Percentiles rank a stretch among this genome's conserved stretches.
phyloP scores from a whole-genome alignment of 2,797 vertebrate genomes.

The Calcarius lapponicus region DNA sequence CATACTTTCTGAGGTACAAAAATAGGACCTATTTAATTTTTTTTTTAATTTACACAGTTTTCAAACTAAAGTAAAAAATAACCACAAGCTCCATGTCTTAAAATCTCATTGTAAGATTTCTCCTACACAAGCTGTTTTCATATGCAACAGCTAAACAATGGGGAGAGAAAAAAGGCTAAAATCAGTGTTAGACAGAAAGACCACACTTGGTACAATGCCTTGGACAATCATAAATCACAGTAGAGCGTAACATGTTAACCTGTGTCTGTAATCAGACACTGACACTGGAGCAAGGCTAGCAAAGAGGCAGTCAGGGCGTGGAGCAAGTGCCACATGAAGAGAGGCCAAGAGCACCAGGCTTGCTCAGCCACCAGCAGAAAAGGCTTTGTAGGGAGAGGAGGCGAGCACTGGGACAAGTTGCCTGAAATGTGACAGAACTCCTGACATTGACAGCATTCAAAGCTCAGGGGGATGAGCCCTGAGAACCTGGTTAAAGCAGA shows the following conservation, averaged over 20 bases:
- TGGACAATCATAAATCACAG: background rate
- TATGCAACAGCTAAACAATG: background rate
- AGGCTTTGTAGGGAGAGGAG: background rate
- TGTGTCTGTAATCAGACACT: background rate
- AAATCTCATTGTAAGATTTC: background rate
- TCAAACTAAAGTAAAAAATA: background rate
- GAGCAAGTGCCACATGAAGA: background rate
- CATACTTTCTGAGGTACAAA: background rate
- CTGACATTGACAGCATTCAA: rapidly evolving
- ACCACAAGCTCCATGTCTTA: background rate
- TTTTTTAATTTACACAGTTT: background rate
- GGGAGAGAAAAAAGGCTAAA: background rate
- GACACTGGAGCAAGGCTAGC: background rate
- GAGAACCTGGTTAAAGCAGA: background rate
- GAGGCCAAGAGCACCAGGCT: background rate
- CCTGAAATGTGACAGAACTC: background rate
- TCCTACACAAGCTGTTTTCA: background rate
- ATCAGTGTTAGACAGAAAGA: background rate
- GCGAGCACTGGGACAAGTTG: background rate
- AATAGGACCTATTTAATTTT: background rate
- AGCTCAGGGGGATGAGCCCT: background rate
- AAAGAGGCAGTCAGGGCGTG: background rate
- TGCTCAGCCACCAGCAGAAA: background rate
- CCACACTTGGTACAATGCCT: rapidly evolving
- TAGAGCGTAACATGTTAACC: background rate